Percentiles rank a stretch among this genome's conserved stretches.
Conservation (phyloP, 2,888 invertebrate species). For the Spisula subtruncata region DNA sequence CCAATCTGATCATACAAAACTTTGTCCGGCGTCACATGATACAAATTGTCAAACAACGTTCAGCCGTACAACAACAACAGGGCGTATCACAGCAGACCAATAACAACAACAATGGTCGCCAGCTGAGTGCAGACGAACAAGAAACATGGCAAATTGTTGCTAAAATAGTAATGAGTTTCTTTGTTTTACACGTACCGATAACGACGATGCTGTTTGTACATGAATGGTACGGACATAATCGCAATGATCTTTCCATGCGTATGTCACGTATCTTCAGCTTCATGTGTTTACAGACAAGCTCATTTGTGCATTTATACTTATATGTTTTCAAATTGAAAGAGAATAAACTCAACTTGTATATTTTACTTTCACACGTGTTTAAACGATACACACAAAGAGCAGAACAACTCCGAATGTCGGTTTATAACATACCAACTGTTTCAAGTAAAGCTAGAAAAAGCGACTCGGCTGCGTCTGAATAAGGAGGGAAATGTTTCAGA, state of each 20-base stretch:
- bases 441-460: too few species aligned
- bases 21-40: not conserved
- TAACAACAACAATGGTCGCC: not conserved
- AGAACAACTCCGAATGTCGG: not conserved
- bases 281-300: not conserved
- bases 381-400: not conserved
- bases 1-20: not conserved
- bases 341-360: not conserved
- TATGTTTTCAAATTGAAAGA: constrained; percentile 16
- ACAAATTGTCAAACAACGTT: not conserved
- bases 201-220: not conserved
- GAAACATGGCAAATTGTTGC: not conserved
- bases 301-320: not conserved
- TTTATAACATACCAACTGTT: not conserved
- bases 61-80: not conserved
- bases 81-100: not conserved
- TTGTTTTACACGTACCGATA: not conserved
- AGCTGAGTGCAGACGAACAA: not conserved
- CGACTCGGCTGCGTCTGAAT: too few species aligned
- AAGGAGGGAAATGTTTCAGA: too few species aligned
- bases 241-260: not conserved
- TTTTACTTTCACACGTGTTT: not conserved
- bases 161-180: not conserved
- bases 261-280: not conserved
- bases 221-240: not conserved